Conservation (phyloP, 2,888 invertebrate species). For the Serrognathus titanus region DNA sequence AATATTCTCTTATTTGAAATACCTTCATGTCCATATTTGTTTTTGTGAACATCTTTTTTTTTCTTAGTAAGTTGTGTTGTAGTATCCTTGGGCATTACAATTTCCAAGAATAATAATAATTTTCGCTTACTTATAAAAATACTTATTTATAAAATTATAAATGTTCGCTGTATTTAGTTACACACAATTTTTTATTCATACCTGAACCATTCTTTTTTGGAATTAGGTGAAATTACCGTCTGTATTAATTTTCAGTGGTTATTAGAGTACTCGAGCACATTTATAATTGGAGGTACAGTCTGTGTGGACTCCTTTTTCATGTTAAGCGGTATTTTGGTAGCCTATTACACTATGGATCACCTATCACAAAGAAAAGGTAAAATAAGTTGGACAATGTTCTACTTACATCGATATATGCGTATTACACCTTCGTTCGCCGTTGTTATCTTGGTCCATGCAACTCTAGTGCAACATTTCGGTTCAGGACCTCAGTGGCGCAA, state of each 20-base stretch:
- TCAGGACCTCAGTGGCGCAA: conserved; percentile 52
- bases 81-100: too few relatives aligned
- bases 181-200: too few relatives aligned
- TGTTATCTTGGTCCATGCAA: conserved; percentile 47
- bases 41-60: too few relatives aligned
- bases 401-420: conserved; percentile 49
- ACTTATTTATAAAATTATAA: too few relatives aligned
- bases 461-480: conserved; percentile 47
- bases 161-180: too few relatives aligned
- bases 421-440: conserved; percentile 51
- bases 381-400: conserved; percentile 45
- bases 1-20: too few relatives aligned
- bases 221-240: too few relatives aligned
- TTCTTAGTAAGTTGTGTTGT: too few relatives aligned
- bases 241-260: conserved; percentile 40
- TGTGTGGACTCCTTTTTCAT: conserved; percentile 51
- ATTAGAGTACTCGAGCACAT: conserved; percentile 41
- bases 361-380: conserved; percentile 33
- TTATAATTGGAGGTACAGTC: conserved; percentile 47
- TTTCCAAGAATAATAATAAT: too few relatives aligned
- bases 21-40: too few relatives aligned
- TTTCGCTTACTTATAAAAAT: too few relatives aligned
- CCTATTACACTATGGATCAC: conserved; percentile 44
- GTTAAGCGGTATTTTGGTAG: conserved; percentile 47
- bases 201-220: not conserved